Base-by-base conservation (phyloP, 2,797 vertebrate species). In the Crocidura indochinensis region DNA sequence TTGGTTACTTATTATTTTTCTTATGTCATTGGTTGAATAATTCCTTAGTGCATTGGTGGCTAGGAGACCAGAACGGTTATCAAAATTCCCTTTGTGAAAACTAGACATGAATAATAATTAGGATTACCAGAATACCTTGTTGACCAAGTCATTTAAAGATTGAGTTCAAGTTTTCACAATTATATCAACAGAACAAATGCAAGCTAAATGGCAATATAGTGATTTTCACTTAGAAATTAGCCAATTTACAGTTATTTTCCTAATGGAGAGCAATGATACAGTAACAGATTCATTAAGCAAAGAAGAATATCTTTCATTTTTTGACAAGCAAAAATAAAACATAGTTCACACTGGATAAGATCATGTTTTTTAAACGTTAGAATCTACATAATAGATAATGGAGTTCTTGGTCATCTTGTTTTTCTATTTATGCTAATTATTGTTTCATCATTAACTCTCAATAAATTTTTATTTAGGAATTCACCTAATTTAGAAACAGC, bases 391-490 rank as follows among this genome's bases (percentile, higher is more conserved):
- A 91, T 88, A 82, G 83, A 80, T 91, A 92, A 92, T 91, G 80
- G 49, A 26, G 79, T 85, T 95, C 94, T 92, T 89, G 75, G 56
- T 91, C 47, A 92, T 91, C 90, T 83, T 91, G 88, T 92, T 91
- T 78, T 82, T 72, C 91, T 96, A 95, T 95, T 96, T 96, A 95
- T 95, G 91, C 73, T 91, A 88, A 76, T 90, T 90, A 49, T 91
- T 93, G 87, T 93, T 94, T 92, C 95, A 29, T 95, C 78, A 49
- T 90, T 91, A 76, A 87, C 88, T 84, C 38, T 94, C 91, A 96
- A 96, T 96, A 96, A 96, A 95, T 89, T 87, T 95, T 89, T 95
- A 95, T 96, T 96, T 1, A 31, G 56, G 94, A 95, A 94, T 65
- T 72, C 75, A 93, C 38, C 20, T 68, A 94, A 93, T 75, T 89